Conservation (phyloP, 2,797 vertebrate species). For the Cuculus canorus region DNA sequence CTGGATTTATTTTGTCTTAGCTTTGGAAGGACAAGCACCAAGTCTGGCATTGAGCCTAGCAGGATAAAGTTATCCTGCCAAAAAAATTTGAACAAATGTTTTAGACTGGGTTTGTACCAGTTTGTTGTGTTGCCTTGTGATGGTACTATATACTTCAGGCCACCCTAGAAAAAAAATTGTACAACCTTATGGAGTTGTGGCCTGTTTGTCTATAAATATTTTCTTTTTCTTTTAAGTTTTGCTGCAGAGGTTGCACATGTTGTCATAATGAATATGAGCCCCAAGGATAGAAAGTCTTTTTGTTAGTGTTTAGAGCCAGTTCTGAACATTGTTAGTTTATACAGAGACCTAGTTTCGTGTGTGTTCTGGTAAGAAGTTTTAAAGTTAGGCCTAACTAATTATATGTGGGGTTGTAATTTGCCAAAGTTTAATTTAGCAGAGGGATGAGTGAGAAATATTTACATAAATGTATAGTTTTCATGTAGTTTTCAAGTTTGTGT, state of each 20-base stretch:
- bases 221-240: not conserved
- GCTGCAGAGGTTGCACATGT: not conserved
- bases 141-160: not conserved
- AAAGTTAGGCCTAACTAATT: not conserved
- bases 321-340: not conserved
- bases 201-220: not conserved
- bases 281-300: not conserved
- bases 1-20: not conserved
- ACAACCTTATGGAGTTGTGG: not conserved
- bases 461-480: not conserved
- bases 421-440: not conserved
- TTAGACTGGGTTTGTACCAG: not conserved
- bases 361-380: not conserved
- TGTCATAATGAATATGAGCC: not conserved
- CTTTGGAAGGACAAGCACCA: not conserved
- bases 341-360: not conserved
- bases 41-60: not conserved
- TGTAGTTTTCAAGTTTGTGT: not conserved
- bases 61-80: not conserved
- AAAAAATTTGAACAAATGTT: not conserved
- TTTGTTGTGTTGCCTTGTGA: not conserved
- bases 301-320: not conserved
- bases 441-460: not conserved
- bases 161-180: not conserved
- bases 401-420: not conserved